Conservation (phyloP, 2,797 vertebrate species). For the Octomys mimax region DNA sequence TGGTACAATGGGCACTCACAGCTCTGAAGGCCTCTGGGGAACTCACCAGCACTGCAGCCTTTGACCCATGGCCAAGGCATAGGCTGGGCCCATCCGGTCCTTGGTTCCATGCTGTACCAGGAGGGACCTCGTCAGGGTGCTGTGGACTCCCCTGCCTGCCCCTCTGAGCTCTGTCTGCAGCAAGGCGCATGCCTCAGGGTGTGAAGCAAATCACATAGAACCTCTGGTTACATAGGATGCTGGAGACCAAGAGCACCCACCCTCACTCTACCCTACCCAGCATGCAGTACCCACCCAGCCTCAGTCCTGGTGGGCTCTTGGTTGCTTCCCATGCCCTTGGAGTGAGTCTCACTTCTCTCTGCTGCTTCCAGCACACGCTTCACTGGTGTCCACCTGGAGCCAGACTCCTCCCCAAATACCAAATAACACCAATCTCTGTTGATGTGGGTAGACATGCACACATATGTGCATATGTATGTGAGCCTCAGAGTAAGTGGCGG, state of each 20-base stretch:
- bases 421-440: neutral
- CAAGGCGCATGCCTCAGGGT: neutral
- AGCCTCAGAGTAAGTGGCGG: too few relatives aligned
- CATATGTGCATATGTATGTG: fast-evolving
- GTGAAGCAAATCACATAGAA: neutral
- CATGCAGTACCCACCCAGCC: neutral
- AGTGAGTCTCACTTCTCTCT: neutral
- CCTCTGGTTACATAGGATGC: neutral
- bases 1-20: neutral
- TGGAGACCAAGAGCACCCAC: too few relatives aligned
- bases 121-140: too few relatives aligned
- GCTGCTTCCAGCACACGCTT: too few relatives aligned
- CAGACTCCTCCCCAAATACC: neutral
- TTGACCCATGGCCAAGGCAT: neutral
- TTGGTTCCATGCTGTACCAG: neutral
- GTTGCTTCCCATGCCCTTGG: fast-evolving
- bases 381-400: neutral
- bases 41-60: too few relatives aligned
- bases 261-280: neutral
- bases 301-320: neutral
- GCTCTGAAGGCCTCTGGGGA: neutral
- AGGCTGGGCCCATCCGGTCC: neutral
- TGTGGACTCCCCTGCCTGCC: neutral
- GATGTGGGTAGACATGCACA: neutral
- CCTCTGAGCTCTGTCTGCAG: neutral